phyloP scores from a whole-genome alignment of 2,113 vertebrate species.

The Rhizomys pruinosus region DNA sequence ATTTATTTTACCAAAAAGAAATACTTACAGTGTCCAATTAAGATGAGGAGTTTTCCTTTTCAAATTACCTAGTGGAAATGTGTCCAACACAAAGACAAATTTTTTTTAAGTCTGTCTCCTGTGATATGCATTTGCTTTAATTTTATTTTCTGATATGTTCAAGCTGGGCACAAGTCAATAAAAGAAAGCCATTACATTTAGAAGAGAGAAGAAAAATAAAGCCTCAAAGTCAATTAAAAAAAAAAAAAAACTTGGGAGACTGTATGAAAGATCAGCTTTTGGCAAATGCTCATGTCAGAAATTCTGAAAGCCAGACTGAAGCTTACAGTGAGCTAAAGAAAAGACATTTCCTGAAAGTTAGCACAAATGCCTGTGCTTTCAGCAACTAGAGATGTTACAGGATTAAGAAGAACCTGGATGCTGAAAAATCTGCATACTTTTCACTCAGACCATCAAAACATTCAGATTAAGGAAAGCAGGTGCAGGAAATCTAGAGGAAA shows the following conservation, averaged over 20 bases:
- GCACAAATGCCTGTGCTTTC: conserved; percentile 14
- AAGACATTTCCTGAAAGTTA: not conserved
- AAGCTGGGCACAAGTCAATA: not conserved
- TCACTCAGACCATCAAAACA: not conserved
- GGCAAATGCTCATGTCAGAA: not conserved
- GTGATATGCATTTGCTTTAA: conserved; percentile 38
- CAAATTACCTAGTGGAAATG: conserved; percentile 64
- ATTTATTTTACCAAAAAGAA: conserved; percentile 38
- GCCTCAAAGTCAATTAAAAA: not conserved
- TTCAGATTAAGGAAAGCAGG: not conserved
- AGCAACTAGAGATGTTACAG: not conserved
- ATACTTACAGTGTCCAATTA: conserved; percentile 57
- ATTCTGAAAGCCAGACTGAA: not conserved
- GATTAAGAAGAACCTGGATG: not conserved
- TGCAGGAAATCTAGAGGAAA: not conserved
- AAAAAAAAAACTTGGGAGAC: conserved; percentile 7
- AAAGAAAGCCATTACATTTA: conserved; percentile 34
- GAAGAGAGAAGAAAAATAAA: conserved; percentile 28
- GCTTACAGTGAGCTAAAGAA: not conserved
- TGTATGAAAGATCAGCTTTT: not conserved
- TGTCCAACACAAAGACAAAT: conserved; percentile 41
- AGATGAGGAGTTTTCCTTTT: conserved; percentile 65
- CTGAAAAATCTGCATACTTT: not conserved
- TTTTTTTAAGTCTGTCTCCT: conserved; percentile 56
- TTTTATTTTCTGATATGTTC: conserved; percentile 60